These are phyloP conservation scores for Sebastes iracundus DNA, from an alignment of 2,797 vertebrate genomes.

Conservation along the genomic window DNA sequence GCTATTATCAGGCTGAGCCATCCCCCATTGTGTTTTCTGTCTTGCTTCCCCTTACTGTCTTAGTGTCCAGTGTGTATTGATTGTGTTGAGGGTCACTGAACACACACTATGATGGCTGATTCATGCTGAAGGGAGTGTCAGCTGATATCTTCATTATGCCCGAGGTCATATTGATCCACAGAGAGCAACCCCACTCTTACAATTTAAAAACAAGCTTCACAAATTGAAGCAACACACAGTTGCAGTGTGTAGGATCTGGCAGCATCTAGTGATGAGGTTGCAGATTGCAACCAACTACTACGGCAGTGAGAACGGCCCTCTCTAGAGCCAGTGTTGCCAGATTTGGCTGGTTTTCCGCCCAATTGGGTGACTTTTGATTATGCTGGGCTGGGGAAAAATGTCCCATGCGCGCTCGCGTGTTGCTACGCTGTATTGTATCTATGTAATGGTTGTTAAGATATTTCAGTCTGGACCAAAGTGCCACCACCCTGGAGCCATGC, in stretches of 20 bases:
- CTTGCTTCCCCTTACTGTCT: slow-evolving; percentile 4
- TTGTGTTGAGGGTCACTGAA: slow-evolving; percentile 14
- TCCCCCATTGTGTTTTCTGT: not conserved
- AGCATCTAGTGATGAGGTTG: too few species aligned
- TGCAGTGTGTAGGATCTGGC: not conserved
- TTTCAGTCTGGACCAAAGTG: not conserved
- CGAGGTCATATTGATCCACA: slow-evolving; percentile 23
- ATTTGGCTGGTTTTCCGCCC: too few species aligned
- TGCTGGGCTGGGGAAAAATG: too few species aligned
- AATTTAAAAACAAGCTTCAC: not conserved
- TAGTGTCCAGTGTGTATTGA: slow-evolving; percentile 24
- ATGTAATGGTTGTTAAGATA: not conserved
- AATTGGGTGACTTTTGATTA: too few species aligned
- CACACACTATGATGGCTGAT: slow-evolving; percentile 55
- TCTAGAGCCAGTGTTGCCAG: too few species aligned
- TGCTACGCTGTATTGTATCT: too few species aligned
- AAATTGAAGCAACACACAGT: not conserved
- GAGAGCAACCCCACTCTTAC: not conserved
- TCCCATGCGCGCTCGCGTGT: too few species aligned
- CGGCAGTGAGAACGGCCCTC: too few species aligned
- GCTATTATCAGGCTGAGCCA: not conserved
- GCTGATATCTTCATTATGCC: slow-evolving; percentile 53
- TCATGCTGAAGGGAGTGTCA: slow-evolving; percentile 40
- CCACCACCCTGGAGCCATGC: not conserved
- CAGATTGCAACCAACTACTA: too few species aligned